These are phyloP conservation scores for Harpegnathos saltator DNA, from an alignment of 1,140 invertebrate genomes.

Conservation along the genomic window DNA sequence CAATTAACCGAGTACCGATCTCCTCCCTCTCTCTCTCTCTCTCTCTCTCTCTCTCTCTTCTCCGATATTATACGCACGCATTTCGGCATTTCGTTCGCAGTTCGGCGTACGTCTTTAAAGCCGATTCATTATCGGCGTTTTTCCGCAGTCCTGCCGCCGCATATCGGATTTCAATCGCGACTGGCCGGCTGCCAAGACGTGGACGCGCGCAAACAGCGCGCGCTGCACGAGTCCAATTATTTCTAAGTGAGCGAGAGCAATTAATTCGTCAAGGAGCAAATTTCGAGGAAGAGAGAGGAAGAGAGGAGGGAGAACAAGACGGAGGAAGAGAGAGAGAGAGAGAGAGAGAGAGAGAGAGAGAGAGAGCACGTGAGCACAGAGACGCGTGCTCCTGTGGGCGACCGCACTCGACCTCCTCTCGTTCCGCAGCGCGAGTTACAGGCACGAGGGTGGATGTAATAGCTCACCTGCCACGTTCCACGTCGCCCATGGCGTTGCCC, in stretches of 20 bases:
- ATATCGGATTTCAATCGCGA: conserved; percentile 64
- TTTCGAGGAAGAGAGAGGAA: background rate
- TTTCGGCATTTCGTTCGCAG: background rate
- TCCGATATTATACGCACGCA: conserved; percentile 20
- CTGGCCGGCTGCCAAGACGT: conserved; percentile 62
- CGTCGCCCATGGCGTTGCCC: conserved; percentile 16
- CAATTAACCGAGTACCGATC: conserved; percentile 9
- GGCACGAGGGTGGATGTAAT: conserved; percentile 12
- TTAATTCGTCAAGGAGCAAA: conserved; percentile 56
- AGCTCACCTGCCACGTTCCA: background rate
- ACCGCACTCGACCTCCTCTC: background rate
- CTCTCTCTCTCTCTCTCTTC: conserved; percentile 4
- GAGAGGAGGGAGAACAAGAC: background rate
- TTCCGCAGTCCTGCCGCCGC: conserved; percentile 40
- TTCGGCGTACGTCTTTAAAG: background rate
- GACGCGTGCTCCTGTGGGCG: conserved; percentile 43
- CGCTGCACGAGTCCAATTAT: conserved; percentile 50
- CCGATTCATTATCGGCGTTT: conserved; percentile 31
- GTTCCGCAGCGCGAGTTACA: background rate
- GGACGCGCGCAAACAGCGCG: conserved; percentile 51
- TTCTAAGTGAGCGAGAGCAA: conserved; percentile 63
- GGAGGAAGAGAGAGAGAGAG: background rate
- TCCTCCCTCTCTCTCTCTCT: background rate
- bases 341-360: background rate
- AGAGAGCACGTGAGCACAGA: background rate